Percentiles rank a stretch among this genome's conserved stretches.
These are phyloP conservation scores for Microtus montanus DNA, from an alignment of 2,113 vertebrate species.

Conservation along the genomic window DNA sequence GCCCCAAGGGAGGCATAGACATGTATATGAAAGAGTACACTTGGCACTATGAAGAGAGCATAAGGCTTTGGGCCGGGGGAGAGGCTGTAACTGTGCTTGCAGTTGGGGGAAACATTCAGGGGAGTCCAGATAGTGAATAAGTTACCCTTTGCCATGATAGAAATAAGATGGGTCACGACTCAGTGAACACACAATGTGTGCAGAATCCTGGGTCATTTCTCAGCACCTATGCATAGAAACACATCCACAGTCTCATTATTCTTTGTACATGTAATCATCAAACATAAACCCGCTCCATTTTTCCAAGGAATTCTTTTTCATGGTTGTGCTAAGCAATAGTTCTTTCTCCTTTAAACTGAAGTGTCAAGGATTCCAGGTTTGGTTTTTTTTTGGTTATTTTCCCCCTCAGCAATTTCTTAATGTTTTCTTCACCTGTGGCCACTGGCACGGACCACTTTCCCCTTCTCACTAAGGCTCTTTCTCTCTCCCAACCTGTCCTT, in stretches of 20 bases:
- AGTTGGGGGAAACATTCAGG: not conserved
- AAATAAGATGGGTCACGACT: not conserved
- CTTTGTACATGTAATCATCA: conserved; percentile 20
- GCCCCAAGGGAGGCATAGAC: not conserved
- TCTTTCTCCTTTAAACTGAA: conserved; percentile 17
- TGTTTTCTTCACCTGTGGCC: not conserved
- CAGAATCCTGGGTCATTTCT: not conserved
- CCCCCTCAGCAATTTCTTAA: not conserved
- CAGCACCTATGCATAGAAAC: not conserved
- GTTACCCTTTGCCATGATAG: not conserved
- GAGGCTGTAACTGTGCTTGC: not conserved
- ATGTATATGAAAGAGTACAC: not conserved
- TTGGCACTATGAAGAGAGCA: not conserved
- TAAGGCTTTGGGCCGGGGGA: not conserved
- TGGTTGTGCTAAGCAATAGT: not conserved
- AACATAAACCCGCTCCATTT: conserved; percentile 14
- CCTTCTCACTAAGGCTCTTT: not conserved
- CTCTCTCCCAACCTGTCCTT: not conserved
- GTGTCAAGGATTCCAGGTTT: not conserved
- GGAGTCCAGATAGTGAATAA: not conserved
- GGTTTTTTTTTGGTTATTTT: conserved; percentile 1
- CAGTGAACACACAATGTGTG: too few relatives aligned
- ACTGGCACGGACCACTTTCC: not conserved
- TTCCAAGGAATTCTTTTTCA: conserved; percentile 44
- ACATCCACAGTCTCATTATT: not conserved